A percentile compares a stretch with the other conserved stretches of the same genome.
Evolutionary conservation across 2,797 vertebrate genomes (phyloP).

Genomic region (Antrozous pallidus): DNA sequence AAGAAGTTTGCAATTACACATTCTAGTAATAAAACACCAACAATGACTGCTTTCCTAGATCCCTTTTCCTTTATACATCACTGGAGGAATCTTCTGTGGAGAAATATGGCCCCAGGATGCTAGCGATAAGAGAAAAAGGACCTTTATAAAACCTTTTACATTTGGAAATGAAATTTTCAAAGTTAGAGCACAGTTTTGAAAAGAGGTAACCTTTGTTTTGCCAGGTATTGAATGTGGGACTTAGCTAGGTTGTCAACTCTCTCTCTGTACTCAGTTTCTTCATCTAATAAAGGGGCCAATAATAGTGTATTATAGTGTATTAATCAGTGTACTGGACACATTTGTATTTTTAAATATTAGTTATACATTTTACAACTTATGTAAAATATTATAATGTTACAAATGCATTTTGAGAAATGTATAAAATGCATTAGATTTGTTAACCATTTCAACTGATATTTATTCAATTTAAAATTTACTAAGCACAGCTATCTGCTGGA

Average conservation of each 20-base stretch:
- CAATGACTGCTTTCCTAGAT: background rate
- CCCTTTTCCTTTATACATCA: background rate
- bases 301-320: background rate
- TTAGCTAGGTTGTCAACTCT: background rate
- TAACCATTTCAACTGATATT: background rate
- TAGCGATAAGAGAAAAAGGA: background rate
- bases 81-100: background rate
- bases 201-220: background rate
- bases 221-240: background rate
- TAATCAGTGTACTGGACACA: background rate
- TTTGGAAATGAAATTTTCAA: constrained; percentile 4
- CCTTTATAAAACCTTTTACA: background rate
- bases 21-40: background rate
- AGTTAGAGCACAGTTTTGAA: background rate
- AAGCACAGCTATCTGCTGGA: background rate
- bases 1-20: background rate
- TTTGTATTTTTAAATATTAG: background rate
- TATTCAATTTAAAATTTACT: background rate
- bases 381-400: background rate
- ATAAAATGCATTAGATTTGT: background rate
- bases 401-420: background rate
- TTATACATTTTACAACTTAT: background rate
- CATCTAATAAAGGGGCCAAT: background rate
- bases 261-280: background rate
- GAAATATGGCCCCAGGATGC: background rate